Conservation (phyloP, 2,113 vertebrate species). For the Bubo blakistoni region DNA sequence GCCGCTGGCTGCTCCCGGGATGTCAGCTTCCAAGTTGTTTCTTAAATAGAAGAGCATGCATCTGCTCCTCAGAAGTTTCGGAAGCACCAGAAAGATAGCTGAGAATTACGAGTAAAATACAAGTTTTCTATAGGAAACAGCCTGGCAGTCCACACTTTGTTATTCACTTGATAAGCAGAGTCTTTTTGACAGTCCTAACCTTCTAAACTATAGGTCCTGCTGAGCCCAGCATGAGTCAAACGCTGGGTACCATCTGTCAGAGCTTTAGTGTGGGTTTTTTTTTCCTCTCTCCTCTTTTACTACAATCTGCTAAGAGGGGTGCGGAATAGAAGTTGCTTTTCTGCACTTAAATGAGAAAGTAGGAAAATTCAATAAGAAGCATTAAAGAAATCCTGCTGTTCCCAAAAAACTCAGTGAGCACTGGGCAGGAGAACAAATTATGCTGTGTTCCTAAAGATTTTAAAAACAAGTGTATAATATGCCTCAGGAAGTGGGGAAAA, state of each 20-base stretch:
- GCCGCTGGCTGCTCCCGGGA: constrained; percentile 37
- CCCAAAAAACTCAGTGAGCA: not conserved
- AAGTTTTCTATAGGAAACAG: constrained; percentile 90
- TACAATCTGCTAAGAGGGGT: constrained; percentile 67
- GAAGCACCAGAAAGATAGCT: constrained; percentile 50
- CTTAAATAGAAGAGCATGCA: constrained; percentile 42
- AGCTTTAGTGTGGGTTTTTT: constrained; percentile 74
- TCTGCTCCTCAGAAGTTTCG: constrained; percentile 53
- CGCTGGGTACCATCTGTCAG: constrained; percentile 97
- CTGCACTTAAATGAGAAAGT: constrained; percentile 24
- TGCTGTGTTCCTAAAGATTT: not conserved
- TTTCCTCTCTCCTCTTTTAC: constrained; percentile 51
- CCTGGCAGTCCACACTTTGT: constrained; percentile 88
- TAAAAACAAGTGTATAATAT: not conserved
- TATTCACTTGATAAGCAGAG: constrained; percentile 94
- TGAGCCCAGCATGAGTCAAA: constrained; percentile 92
- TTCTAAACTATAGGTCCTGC: constrained; percentile 94
- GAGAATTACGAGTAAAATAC: constrained; percentile 75
- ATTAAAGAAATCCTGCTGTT: constrained; percentile 47
- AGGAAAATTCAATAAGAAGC: constrained; percentile 46
- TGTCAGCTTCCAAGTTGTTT: constrained; percentile 37
- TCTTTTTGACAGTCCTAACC: constrained; percentile 98
- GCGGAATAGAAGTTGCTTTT: constrained; percentile 49
- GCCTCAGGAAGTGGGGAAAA: not conserved
- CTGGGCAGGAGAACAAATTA: not conserved